Evolutionary conservation across 2,113 vertebrate species (phyloP), one percentile per base, ranked within the genome.

Genomic region (Merops nubicus): DNA sequence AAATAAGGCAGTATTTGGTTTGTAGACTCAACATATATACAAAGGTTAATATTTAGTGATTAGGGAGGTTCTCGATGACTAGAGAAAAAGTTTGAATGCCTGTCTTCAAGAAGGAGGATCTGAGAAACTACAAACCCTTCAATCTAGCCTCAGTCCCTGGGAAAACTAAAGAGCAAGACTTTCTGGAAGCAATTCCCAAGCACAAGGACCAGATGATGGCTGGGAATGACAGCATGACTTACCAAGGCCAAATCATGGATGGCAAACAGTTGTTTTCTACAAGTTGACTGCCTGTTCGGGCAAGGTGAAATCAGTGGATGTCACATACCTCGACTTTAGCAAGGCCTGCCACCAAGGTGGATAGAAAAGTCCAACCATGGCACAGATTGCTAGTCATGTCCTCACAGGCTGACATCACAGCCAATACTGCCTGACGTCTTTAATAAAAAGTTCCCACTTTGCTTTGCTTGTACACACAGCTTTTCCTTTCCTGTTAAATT

Each of bases 391-490:
- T 43, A 68, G 16, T 3, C 1, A 42, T 28, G 12, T 38, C n/a
- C 45, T 34, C 50, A 31, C 0, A 43, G 29, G 13, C 33, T 56
- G 34, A 25, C 15, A 70, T 9, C 12, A 65, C 34, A 17, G 53
- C 9, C 18, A 62, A 40, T 7, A 34, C 16, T 16, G 8, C 47
- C 62, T 67, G 13, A 63, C 15, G 19, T 22, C 29, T 45, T 85
- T 29, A 56, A 15, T 22, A 85, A 50, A 85, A 64, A 85, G 26
- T 36, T 80, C 21, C 31, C 29, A 6, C 20, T 29, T 43, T 36
- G 42, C 48, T 50, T 54, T 70, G 38, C 19, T 75, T 51, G 40
- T 3, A 1, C 1, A 0, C 3, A 5, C 13, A 15, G 50, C 13
- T 64, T 72, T 43, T 57, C 14, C 2, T 28, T 78, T 57, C 8